phyloP scores from a whole-genome alignment of 2,888 invertebrate species.

The Synanthedon tipuliformis region DNA sequence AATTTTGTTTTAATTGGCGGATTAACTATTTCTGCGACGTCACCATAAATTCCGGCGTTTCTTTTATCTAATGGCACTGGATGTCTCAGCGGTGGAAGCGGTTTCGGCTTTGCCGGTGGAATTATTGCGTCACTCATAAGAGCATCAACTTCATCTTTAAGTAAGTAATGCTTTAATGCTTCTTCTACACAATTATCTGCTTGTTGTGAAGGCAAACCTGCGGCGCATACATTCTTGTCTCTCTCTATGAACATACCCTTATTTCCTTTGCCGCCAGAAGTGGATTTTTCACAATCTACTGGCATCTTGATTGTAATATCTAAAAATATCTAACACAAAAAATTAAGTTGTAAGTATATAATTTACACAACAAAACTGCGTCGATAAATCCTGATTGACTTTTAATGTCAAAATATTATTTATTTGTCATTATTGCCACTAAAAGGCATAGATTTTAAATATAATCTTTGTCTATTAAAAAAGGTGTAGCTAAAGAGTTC shows the following conservation, averaged over 20 bases:
- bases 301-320: slow-evolving; percentile 22
- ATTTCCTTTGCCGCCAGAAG: slow-evolving; percentile 54
- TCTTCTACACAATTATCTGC: slow-evolving; percentile 28
- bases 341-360: no score
- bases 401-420: no score
- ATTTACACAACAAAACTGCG: no score
- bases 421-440: no score
- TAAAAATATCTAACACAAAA: neutral
- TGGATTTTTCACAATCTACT: slow-evolving; percentile 33
- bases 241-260: slow-evolving; percentile 45
- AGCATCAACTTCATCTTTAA: slow-evolving; percentile 49
- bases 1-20: slow-evolving; percentile 46
- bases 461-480: no score
- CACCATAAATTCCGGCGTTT: slow-evolving; percentile 27
- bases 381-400: no score
- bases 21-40: slow-evolving; percentile 30
- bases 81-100: slow-evolving; percentile 33
- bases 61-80: slow-evolving; percentile 36
- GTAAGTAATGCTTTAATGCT: slow-evolving; percentile 36
- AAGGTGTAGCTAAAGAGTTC: no score
- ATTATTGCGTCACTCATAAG: slow-evolving; percentile 42
- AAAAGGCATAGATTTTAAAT: no score
- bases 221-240: slow-evolving; percentile 42
- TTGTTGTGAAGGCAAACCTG: slow-evolving; percentile 44
- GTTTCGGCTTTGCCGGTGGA: slow-evolving; percentile 30